Conservation (phyloP, 2,888 invertebrate genomes). For the Ptilodon capucinus region DNA sequence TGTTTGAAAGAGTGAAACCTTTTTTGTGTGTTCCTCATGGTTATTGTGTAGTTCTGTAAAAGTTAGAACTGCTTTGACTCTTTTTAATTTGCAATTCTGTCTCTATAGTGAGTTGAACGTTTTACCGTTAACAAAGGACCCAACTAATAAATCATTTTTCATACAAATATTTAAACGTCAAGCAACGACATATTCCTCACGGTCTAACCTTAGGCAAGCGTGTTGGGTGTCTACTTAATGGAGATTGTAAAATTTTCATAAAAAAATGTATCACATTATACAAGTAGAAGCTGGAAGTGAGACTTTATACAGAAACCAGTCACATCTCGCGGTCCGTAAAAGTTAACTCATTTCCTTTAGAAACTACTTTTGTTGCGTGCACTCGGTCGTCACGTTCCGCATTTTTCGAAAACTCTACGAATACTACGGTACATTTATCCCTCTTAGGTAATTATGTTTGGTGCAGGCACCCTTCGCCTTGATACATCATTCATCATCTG, state of each 20-base stretch:
- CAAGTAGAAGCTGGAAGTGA: background rate
- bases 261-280: background rate
- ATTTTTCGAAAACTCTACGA: constrained; percentile 54
- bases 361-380: constrained; percentile 65
- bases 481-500: constrained; percentile 66
- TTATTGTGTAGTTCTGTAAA: no score
- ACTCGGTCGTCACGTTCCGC: constrained; percentile 51
- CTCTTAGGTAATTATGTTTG: constrained; percentile 63
- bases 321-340: constrained; percentile 20
- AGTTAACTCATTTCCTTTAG: constrained; percentile 74
- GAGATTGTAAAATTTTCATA: no score
- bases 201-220: no score
- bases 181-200: no score
- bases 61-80: no score
- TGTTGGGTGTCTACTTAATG: no score
- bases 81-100: no score
- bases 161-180: no score
- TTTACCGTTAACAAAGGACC: no score
- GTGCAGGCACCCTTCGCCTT: constrained; percentile 25
- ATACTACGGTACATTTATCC: constrained; percentile 52
- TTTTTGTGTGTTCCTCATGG: no score
- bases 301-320: background rate
- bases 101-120: no score
- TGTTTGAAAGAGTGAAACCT: background rate
- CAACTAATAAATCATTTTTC: no score